Percentiles rank a stretch among this genome's conserved stretches.
Evolutionary conservation across 2,797 vertebrate species (phyloP).

Genomic region (Tamandua tetradactyla): DNA sequence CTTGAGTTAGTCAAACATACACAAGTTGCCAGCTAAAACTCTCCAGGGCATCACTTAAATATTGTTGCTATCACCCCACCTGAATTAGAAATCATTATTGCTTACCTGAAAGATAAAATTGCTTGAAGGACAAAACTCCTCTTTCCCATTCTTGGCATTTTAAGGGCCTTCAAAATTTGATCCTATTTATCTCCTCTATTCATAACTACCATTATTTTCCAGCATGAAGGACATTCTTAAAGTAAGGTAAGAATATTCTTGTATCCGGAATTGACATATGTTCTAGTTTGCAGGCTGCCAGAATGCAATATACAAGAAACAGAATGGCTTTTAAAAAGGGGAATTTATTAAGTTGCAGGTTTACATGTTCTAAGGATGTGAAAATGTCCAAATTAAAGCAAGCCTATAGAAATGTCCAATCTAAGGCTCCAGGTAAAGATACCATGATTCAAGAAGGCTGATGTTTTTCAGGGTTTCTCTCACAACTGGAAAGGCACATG

Average conservation of each 20-base stretch:
- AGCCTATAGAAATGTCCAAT: too few species aligned
- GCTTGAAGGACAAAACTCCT: background rate
- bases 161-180: background rate
- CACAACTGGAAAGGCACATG: too few species aligned
- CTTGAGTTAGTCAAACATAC: background rate
- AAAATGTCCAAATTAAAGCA: too few species aligned
- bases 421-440: too few species aligned
- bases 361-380: too few species aligned
- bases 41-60: background rate
- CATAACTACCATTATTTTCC: background rate
- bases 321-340: too few species aligned
- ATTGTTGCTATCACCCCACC: background rate
- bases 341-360: too few species aligned
- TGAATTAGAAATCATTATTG: background rate
- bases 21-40: background rate
- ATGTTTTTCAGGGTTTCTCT: too few species aligned
- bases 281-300: too few species aligned
- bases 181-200: background rate
- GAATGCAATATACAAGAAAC: too few species aligned
- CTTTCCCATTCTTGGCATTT: background rate
- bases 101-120: background rate
- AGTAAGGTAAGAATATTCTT: background rate
- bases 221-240: background rate
- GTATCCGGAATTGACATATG: background rate
- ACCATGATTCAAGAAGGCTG: too few species aligned